Evolutionary conservation across 2,797 vertebrate species (phyloP).

Genomic region (Hephaestus fuliginosus): DNA sequence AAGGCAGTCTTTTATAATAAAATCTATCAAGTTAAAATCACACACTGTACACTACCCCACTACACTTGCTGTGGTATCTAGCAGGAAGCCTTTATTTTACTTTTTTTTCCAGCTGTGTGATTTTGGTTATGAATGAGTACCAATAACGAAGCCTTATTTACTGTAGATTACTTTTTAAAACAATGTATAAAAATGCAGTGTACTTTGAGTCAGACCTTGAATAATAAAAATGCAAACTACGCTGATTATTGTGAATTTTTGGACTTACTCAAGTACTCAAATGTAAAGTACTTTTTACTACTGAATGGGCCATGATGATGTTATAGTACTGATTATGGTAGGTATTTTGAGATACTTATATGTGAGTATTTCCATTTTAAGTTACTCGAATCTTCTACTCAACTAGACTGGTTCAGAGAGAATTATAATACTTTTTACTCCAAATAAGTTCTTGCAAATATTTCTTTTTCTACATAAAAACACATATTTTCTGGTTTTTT

Average conservation of each 20-base stretch:
- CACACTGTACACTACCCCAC: constrained; percentile 31
- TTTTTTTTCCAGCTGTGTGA: constrained; percentile 69
- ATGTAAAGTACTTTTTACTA: background rate
- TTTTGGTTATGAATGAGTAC: constrained; percentile 63
- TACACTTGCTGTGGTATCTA: constrained; percentile 52
- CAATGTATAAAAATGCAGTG: constrained; percentile 70
- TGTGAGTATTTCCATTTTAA: background rate
- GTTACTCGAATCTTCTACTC: background rate
- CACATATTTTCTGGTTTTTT: background rate
- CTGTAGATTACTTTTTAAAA: constrained; percentile 48
- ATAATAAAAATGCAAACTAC: constrained; percentile 60
- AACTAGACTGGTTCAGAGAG: background rate
- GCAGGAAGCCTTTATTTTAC: constrained; percentile 52
- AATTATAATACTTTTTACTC: background rate
- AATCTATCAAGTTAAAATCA: constrained; percentile 38
- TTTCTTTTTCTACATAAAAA: background rate
- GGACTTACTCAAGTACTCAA: background rate
- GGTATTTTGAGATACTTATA: background rate
- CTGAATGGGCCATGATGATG: background rate
- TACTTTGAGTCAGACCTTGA: constrained; percentile 57
- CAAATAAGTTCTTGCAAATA: background rate
- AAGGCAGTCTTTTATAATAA: constrained; percentile 40
- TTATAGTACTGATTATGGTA: background rate
- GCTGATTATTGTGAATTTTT: constrained; percentile 19
- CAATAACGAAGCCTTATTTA: constrained; percentile 57